Percentiles rank a stretch among this genome's conserved stretches.
phyloP scores from a whole-genome alignment of 1,140 invertebrate species.

The Plutomurus gul region DNA sequence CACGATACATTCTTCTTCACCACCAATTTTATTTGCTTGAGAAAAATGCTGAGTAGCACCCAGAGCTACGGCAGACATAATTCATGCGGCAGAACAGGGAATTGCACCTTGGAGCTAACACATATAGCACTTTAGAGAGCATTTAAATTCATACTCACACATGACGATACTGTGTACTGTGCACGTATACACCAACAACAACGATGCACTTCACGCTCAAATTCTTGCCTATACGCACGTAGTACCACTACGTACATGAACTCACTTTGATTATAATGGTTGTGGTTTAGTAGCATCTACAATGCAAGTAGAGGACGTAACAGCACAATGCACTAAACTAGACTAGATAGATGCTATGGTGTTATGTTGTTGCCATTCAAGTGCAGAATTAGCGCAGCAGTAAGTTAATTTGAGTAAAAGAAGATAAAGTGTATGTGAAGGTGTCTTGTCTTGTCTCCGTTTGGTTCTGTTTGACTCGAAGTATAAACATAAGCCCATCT shows the following conservation, averaged over 20 bases:
- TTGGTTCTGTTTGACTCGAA: not conserved
- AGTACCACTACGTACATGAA: not conserved
- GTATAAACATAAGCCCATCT: conserved; percentile 31
- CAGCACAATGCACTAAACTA: not conserved
- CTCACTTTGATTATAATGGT: conserved; percentile 5
- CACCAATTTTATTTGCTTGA: not conserved
- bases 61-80: not conserved
- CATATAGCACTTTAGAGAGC: not conserved
- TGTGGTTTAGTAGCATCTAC: not conserved
- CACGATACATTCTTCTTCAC: not conserved
- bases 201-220: too few relatives aligned
- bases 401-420: not conserved
- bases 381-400: not conserved
- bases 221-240: not conserved
- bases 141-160: not conserved
- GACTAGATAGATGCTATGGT: not conserved
- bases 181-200: too few relatives aligned
- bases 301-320: not conserved
- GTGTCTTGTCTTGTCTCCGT: conserved; percentile 11
- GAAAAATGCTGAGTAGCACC: not conserved
- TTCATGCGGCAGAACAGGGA: not conserved
- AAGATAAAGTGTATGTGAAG: conserved; percentile 21
- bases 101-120: not conserved
- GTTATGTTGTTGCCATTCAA: not conserved
- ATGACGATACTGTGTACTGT: too few relatives aligned